Conservation (phyloP, 1,140 invertebrate species). For the Lordiphosa stackelbergi region DNA sequence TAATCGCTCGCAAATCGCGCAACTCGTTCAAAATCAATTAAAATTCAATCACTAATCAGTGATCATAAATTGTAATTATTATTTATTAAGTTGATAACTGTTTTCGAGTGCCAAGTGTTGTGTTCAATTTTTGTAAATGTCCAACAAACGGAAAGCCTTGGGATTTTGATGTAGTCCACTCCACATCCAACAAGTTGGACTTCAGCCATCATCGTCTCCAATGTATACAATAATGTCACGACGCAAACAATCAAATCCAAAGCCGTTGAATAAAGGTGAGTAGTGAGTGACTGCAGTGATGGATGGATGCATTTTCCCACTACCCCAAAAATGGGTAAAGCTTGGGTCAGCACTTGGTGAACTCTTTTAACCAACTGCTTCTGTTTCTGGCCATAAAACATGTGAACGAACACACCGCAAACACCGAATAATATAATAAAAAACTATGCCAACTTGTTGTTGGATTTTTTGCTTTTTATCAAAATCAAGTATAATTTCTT, state of each 20-base stretch:
- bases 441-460: slow-evolving; percentile 47
- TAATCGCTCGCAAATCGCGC: slow-evolving; percentile 21
- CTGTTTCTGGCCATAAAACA: slow-evolving; percentile 35
- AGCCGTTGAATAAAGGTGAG: slow-evolving; percentile 79
- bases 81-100: slow-evolving; percentile 35
- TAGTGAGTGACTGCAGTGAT: too few species aligned
- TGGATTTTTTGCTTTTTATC: slow-evolving; percentile 8
- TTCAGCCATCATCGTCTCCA: slow-evolving; percentile 16
- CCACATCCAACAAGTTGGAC: slow-evolving; percentile 33
- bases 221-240: slow-evolving; percentile 77
- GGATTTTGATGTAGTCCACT: slow-evolving; percentile 53
- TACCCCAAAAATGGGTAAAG: too few species aligned
- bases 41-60: slow-evolving; percentile 32
- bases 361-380: slow-evolving; percentile 2
- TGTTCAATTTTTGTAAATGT: slow-evolving; percentile 4
- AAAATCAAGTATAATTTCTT: slow-evolving; percentile 55
- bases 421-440: slow-evolving; percentile 11
- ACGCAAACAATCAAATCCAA: slow-evolving; percentile 80
- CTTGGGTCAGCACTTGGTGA: slow-evolving; percentile 6
- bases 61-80: slow-evolving; percentile 34
- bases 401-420: slow-evolving; percentile 45
- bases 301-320: neutral
- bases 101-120: slow-evolving; percentile 8
- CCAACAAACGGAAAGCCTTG: slow-evolving; percentile 10
- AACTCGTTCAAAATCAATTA: slow-evolving; percentile 64